Evolutionary conservation across 2,888 invertebrate species (phyloP).

Genomic region (Heliconius ismenius): DNA sequence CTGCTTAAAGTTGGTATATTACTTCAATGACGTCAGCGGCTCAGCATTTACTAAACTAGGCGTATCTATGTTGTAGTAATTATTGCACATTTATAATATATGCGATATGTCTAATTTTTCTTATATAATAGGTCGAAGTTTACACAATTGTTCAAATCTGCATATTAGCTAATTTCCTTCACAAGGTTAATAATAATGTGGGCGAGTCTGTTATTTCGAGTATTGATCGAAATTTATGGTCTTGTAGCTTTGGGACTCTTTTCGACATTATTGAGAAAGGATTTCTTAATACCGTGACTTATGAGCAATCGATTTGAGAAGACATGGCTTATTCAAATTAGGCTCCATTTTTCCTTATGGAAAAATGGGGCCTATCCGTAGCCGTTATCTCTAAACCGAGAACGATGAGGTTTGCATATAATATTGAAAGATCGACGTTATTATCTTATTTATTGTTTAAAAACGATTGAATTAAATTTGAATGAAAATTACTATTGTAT

Average conservation of each 20-base stretch:
- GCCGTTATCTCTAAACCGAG: background rate
- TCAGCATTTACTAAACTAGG: conserved; percentile 11
- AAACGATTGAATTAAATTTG: background rate
- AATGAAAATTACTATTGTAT: background rate
- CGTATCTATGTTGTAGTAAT: conserved; percentile 9
- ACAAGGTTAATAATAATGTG: conserved; percentile 44
- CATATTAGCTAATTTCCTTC: conserved; percentile 48
- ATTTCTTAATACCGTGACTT: conserved; percentile 45
- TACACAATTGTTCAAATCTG: conserved; percentile 51
- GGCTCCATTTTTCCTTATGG: background rate
- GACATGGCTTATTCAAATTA: conserved; percentile 3
- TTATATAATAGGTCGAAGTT: conserved; percentile 53
- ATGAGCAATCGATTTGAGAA: conserved; percentile 28
- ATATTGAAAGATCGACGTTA: background rate
- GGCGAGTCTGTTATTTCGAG: conserved; percentile 34
- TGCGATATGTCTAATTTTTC: conserved; percentile 25
- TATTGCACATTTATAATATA: conserved; percentile 22
- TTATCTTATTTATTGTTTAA: background rate
- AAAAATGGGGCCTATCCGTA: too few species aligned
- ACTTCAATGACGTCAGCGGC: background rate
- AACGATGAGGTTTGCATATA: background rate
- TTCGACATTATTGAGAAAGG: conserved; percentile 43
- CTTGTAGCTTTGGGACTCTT: conserved; percentile 23
- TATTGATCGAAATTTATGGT: conserved; percentile 37
- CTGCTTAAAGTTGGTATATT: background rate